A percentile compares a stretch with the other conserved stretches of the same genome.
These are phyloP conservation scores for human (Homo sapiens) DNA, from an alignment of 2,113 vertebrate species.

Conservation along the genomic window GRCh38 chr17:41512001-41512500, in stretches of 20 bases:
- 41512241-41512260: background rate
- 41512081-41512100: background rate
- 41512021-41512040: background rate
- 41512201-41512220: background rate
- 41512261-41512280: background rate
- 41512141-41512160: background rate
- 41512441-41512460: background rate
- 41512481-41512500: background rate
- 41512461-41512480: background rate
- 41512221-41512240: no score
- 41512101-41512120: background rate
- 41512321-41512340: background rate
- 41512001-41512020: background rate
- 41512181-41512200: fast-evolving
- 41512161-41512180: background rate
- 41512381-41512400: background rate
- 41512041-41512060: background rate
- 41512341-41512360: background rate
- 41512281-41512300: background rate
- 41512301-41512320: background rate
- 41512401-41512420: fast-evolving
- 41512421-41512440: background rate
- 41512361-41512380: fast-evolving
- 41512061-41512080: background rate
- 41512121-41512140: background rate